Evolutionary conservation across 2,113 vertebrate species (phyloP).

Genomic region (Arizona elegans): DNA sequence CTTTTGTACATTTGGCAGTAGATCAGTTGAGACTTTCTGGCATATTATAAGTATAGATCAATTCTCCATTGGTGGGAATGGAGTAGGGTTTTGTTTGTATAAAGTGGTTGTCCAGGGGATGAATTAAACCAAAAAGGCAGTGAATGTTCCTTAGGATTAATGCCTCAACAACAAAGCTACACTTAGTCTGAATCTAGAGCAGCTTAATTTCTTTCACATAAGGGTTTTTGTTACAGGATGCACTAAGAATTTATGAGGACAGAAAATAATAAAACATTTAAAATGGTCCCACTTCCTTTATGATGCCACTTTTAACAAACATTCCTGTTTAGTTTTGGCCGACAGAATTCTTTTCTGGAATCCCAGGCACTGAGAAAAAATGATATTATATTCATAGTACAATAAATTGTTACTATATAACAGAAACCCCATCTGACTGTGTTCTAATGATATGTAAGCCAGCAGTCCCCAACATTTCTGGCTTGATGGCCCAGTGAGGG

Average conservation of each 20-base stretch:
- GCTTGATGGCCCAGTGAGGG: not conserved
- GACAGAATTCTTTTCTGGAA: not conserved
- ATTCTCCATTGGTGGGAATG: not conserved
- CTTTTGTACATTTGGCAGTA: slow-evolving; percentile 9
- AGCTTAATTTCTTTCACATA: slow-evolving; percentile 31
- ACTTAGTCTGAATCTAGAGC: slow-evolving; percentile 18
- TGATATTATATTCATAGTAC: not conserved
- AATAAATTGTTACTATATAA: not conserved
- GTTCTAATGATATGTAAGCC: not conserved
- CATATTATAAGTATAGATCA: slow-evolving; percentile 18
- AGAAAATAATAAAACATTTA: not conserved
- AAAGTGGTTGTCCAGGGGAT: slow-evolving; percentile 27
- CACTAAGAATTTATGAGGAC: not conserved
- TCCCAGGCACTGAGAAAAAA: not conserved
- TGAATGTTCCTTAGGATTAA: slow-evolving; percentile 3
- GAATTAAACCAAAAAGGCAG: slow-evolving; percentile 8
- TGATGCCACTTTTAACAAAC: not conserved
- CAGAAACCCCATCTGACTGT: not conserved
- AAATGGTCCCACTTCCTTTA: not conserved
- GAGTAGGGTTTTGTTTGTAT: slow-evolving; percentile 11
- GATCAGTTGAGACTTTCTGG: not conserved
- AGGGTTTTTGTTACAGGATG: slow-evolving; percentile 11
- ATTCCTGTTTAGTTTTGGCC: not conserved
- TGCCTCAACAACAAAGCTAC: slow-evolving; percentile 25
- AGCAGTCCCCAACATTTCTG: not conserved